Evolutionary conservation across 2,113 vertebrate species (phyloP), one percentile per base, ranked within the genome.

Genomic region (Syrrhaptes paradoxus): DNA sequence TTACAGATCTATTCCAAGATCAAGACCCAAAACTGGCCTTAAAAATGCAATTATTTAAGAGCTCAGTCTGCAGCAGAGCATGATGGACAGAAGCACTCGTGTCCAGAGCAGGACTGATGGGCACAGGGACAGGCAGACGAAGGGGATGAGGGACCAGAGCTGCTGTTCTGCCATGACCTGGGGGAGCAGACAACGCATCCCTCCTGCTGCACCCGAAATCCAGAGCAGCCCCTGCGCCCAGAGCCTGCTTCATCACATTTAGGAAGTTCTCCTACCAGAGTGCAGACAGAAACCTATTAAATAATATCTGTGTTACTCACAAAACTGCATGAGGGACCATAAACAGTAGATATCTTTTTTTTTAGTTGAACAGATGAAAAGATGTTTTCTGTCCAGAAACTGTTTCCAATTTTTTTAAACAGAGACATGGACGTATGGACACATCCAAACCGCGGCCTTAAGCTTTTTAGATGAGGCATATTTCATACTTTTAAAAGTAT

Each of bases 121-220:
- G 20, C 34, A 20, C 4, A 3, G 25, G 22, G 19, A 5, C 7
- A 17, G 17, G 25, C 24, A 41, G 51, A 9, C 25, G 45, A 38
- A 12, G 11, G 14, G 54, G 13, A 15, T 1, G 38, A 71, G 13
- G 49, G 55, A 62, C 20, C 43, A 63, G 14, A 0, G 10, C 14
- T 71, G 46, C 15, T 0, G 0, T 46, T 58, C 45, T 76, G 18
- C 66, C 32, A 13, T 4, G 1, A 36, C 15, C 24, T 0, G 1
- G 48, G 10, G 13, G 17, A 34, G 1, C n/a, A 63, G 49, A 17
- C 29, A 19, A 3, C 0, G 3, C 24, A 25, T 22, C 13, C 8
- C n/a, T 22, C 45, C 58, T 26, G 17, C 58, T 29, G 15, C 46
- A 49, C 68, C 48, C 24, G 48, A 77, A 75, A 72, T 9, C 66